A percentile compares a stretch with the other conserved stretches of the same genome.
These are phyloP conservation scores for Dipodomys merriami DNA, from an alignment of 2,113 vertebrate genomes.

Conservation along the genomic window DNA sequence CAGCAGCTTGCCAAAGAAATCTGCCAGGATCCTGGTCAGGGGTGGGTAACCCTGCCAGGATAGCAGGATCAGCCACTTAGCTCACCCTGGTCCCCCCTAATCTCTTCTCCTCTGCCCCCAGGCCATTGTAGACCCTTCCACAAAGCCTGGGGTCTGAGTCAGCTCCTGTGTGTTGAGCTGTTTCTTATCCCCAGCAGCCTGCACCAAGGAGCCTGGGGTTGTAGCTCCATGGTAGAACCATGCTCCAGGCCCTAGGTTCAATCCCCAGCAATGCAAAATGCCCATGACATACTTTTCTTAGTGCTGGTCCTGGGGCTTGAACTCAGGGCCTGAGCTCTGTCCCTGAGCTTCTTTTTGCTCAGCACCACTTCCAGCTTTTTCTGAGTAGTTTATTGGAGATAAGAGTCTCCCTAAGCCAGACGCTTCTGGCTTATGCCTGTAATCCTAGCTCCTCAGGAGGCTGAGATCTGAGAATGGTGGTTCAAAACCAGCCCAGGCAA, in stretches of 20 bases:
- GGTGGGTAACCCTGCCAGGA: constrained; percentile 91
- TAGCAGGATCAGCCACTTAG: background rate
- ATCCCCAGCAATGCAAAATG: background rate
- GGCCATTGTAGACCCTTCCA: background rate
- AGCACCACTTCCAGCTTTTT: no score
- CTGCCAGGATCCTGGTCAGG: constrained; percentile 91
- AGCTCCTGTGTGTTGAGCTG: background rate
- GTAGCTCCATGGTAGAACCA: background rate
- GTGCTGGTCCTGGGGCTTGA: no score
- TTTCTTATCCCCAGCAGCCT: background rate
- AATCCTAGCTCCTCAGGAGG: background rate
- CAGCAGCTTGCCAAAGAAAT: constrained; percentile 91
- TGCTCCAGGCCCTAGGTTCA: background rate
- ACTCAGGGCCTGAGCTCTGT: no score
- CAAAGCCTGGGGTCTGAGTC: background rate
- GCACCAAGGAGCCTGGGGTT: background rate
- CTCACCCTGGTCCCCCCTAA: background rate
- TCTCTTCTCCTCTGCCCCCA: background rate
- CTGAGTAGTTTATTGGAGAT: no score
- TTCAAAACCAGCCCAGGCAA: background rate
- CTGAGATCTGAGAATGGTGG: background rate
- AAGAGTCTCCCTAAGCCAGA: background rate
- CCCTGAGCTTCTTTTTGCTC: no score
- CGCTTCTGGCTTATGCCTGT: background rate
- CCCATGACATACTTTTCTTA: no score